Evolutionary conservation across 2,888 invertebrate species (phyloP).

Genomic region (Electrophaes corylata): DNA sequence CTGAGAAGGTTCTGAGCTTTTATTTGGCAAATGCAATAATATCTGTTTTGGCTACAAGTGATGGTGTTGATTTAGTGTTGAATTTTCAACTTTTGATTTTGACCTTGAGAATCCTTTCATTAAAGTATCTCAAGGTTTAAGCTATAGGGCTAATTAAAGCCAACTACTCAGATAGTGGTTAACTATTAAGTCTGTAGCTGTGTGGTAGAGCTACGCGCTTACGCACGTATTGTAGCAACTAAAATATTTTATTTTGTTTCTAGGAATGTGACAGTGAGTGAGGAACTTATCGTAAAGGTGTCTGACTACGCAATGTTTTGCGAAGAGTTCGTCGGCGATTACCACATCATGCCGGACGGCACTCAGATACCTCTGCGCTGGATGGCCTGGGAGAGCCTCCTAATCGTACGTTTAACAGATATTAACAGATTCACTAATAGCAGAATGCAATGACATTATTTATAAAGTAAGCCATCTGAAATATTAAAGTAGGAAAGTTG

Average conservation of each 20-base stretch:
- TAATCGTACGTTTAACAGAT: slow-evolving; percentile 84
- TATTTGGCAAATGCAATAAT: too few species aligned
- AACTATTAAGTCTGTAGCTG: not conserved
- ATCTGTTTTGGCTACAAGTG: too few species aligned
- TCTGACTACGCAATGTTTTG: slow-evolving; percentile 95
- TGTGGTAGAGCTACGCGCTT: slow-evolving; percentile 6
- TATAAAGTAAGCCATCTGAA: not conserved
- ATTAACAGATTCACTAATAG: not conserved
- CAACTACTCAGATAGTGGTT: not conserved
- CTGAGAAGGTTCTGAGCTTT: too few species aligned
- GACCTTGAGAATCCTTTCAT: too few species aligned
- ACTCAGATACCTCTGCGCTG: slow-evolving; percentile 93
- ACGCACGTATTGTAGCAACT: not conserved
- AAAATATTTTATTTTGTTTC: slow-evolving; percentile 8
- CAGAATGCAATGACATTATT: not conserved
- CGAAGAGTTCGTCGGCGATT: slow-evolving; percentile 90
- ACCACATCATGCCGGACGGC: slow-evolving; percentile 93
- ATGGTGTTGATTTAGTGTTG: too few species aligned
- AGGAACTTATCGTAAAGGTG: slow-evolving; percentile 90
- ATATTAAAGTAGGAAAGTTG: not conserved
- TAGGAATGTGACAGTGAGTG: slow-evolving; percentile 94
- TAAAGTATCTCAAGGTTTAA: not conserved
- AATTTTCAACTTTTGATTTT: too few species aligned
- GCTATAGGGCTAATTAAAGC: too few species aligned
- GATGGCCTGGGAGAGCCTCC: slow-evolving; percentile 96